Base-by-base conservation (phyloP, 1,140 invertebrate genomes). In the Cephus cinctus region DNA sequence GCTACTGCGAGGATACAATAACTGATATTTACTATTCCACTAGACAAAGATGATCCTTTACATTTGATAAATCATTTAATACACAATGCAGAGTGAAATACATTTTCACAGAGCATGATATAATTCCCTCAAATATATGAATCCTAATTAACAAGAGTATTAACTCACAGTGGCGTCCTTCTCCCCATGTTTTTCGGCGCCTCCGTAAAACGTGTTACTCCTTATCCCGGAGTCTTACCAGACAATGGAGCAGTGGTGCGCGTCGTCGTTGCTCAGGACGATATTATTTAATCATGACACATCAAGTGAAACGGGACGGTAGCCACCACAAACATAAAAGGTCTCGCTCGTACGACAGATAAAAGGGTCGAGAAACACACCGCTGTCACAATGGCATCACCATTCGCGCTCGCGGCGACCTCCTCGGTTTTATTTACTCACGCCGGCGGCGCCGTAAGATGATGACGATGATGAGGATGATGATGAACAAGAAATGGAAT, bases 81-180 rank as follows among this genome's bases (percentile, higher is more conserved):
- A n/a, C n/a, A n/a, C n/a, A n/a, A n/a, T n/a, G n/a, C n/a, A n/a
- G n/a, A n/a, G n/a, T n/a, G n/a, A n/a, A n/a, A n/a, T n/a, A n/a
- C n/a, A n/a, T n/a, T n/a, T n/a, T n/a, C n/a, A n/a, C n/a, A n/a
- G n/a, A n/a, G n/a, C n/a, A n/a, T n/a, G n/a, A n/a, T n/a, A n/a
- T n/a, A n/a, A n/a, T n/a, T n/a, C n/a, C n/a, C n/a, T n/a, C n/a
- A n/a, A n/a, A n/a, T n/a, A n/a, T n/a, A n/a, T n/a, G n/a, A n/a
- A n/a, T n/a, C n/a, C n/a, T n/a, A n/a, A n/a, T n/a, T n/a, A n/a
- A n/a, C n/a, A n/a, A n/a, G n/a, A n/a, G n/a, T n/a, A 64, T 62
- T 63, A 65, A 67, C 64, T 67, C 59, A 67, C 60, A 63, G 54
- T 50, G 51, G 63, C 55, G 55, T 63, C 58, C 55, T 54, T 58